A percentile compares a stretch with the other conserved stretches of the same genome.
These are phyloP conservation scores for Chaetura pelagica DNA, from an alignment of 2,113 vertebrate genomes.

Conservation along the genomic window DNA sequence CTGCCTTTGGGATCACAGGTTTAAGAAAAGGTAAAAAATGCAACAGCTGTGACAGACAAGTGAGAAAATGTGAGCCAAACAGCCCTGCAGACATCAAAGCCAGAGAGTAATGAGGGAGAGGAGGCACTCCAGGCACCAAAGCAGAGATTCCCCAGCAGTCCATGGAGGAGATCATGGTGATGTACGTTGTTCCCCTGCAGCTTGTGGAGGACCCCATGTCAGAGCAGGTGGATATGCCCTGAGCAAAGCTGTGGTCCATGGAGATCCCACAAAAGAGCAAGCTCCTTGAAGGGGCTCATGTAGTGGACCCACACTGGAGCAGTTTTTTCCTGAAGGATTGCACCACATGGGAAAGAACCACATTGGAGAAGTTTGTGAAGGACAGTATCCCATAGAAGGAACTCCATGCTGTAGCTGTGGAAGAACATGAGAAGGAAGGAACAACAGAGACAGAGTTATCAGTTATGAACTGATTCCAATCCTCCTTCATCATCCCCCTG, in stretches of 20 bases:
- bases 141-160: not conserved
- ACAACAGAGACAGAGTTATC: not conserved
- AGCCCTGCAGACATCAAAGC: not conserved
- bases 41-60: not conserved
- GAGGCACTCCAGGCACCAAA: accelerated
- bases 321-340: not conserved
- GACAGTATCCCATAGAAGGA: not conserved
- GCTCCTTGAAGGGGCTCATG: not conserved
- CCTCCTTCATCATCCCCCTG: not conserved
- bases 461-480: not conserved
- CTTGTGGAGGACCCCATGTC: accelerated
- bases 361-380: not conserved
- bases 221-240: not conserved
- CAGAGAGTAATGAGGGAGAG: not conserved
- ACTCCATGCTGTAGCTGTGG: not conserved
- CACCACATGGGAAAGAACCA: not conserved
- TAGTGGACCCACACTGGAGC: not conserved
- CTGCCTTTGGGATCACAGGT: accelerated
- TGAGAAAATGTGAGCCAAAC: not conserved
- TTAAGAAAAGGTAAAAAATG: not conserved
- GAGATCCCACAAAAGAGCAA: not conserved
- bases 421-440: not conserved
- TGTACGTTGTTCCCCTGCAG: accelerated
- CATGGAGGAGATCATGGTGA: not conserved
- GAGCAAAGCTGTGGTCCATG: not conserved